These are phyloP conservation scores for Eutolmus rufibarbis DNA, from an alignment of 2,888 invertebrate genomes.

Conservation along the genomic window DNA sequence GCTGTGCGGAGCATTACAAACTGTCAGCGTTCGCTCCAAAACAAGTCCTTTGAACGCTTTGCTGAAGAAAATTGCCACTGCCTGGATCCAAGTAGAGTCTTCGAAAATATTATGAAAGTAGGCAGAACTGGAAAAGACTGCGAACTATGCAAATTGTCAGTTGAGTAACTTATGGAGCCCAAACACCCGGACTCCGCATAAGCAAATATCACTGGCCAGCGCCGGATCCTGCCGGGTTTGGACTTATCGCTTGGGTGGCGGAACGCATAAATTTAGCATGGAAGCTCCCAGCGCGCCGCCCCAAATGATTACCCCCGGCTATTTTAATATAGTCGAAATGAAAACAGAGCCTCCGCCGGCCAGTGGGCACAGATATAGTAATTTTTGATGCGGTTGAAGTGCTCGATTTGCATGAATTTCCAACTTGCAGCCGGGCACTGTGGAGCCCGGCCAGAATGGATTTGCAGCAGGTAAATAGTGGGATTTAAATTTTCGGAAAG, in stretches of 20 bases:
- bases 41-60: not conserved
- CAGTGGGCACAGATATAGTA: not conserved
- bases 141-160: not conserved
- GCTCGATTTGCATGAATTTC: conserved; percentile 16
- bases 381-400: conserved; percentile 4
- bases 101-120: not conserved
- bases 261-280: not conserved
- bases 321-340: not conserved
- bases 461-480: not conserved
- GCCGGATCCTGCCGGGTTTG: not conserved
- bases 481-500: not conserved
- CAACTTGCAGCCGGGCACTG: not conserved
- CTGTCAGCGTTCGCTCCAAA: not conserved
- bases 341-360: not conserved
- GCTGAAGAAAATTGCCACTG: not conserved
- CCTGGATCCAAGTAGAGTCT: not conserved
- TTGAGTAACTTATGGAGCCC: not conserved
- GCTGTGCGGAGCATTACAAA: not conserved
- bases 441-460: not conserved
- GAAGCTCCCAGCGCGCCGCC: not conserved
- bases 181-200: not conserved
- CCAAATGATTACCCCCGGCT: not conserved
- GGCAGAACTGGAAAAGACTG: not conserved
- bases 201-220: not conserved
- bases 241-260: not conserved